Evolutionary conservation across 2,113 vertebrate genomes (phyloP).

Genomic region (Ursus arctos): DNA sequence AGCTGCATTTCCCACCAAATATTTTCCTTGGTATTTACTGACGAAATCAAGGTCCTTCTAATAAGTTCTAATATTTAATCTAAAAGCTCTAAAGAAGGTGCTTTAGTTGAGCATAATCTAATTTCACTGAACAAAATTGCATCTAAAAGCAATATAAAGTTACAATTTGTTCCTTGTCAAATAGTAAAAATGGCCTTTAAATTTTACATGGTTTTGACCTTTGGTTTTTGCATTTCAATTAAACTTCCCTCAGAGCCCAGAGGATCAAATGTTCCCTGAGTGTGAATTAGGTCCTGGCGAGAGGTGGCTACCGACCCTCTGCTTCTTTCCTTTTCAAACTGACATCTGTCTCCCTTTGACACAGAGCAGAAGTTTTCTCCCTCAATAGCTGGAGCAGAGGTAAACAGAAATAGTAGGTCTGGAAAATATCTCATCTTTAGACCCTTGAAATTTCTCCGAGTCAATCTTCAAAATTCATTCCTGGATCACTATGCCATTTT

Average conservation of each 20-base stretch:
- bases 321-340: constrained; percentile 53
- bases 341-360: constrained; percentile 57
- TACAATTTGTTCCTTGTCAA: constrained; percentile 90
- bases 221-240: constrained; percentile 90
- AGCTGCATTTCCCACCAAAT: constrained; percentile 87
- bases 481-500: background rate
- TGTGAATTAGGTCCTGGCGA: constrained; percentile 70
- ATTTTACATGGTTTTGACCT: constrained; percentile 91
- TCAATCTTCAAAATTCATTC: background rate
- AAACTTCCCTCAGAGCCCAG: constrained; percentile 83
- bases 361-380: constrained; percentile 34
- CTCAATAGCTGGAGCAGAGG: background rate
- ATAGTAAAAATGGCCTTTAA: constrained; percentile 91
- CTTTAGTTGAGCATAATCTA: constrained; percentile 89
- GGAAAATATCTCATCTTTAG: background rate
- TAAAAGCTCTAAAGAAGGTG: constrained; percentile 87
- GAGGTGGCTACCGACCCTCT: constrained; percentile 53
- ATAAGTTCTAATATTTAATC: constrained; percentile 89
- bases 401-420: constrained; percentile 59
- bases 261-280: constrained; percentile 70
- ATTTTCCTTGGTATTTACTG: constrained; percentile 90
- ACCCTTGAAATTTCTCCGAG: background rate
- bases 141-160: constrained; percentile 90
- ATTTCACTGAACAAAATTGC: constrained; percentile 89
- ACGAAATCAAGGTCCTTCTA: constrained; percentile 86